phyloP scores from a whole-genome alignment of 2,113 vertebrate genomes.

The Pterophyllum scalare region DNA sequence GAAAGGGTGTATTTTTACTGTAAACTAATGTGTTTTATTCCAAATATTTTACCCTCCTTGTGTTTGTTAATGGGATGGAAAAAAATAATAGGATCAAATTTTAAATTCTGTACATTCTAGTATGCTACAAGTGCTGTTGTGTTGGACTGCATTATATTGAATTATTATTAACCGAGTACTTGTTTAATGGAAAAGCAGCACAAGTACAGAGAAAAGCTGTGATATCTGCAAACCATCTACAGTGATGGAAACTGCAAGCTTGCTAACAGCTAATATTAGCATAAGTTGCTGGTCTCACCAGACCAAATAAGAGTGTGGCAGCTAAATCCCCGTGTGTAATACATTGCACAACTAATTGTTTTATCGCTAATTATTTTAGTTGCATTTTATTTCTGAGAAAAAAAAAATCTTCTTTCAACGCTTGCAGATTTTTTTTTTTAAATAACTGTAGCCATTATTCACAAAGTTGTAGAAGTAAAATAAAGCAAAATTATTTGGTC shows the following conservation, averaged over 20 bases:
- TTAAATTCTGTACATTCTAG: slow-evolving; percentile 1
- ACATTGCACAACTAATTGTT: neutral
- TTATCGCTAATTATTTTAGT: neutral
- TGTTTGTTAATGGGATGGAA: neutral
- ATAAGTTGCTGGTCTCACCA: neutral
- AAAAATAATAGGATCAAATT: neutral
- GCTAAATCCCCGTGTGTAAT: fast-evolving
- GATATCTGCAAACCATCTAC: neutral
- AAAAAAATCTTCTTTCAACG: neutral
- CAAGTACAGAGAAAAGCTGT: neutral
- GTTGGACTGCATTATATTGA: neutral
- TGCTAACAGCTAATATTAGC: neutral
- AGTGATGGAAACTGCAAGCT: neutral
- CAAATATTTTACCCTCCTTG: neutral
- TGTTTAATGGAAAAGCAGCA: neutral
- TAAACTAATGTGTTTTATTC: neutral
- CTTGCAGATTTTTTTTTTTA: neutral
- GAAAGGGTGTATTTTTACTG: neutral
- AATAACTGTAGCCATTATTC: neutral
- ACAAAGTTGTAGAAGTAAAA: neutral
- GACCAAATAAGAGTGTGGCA: neutral
- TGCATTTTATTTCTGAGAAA: neutral
- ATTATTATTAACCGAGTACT: neutral
- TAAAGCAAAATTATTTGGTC: too few relatives aligned
- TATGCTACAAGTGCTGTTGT: fast-evolving